phyloP scores from a whole-genome alignment of 2,113 vertebrate species.

The Tyto alba region DNA sequence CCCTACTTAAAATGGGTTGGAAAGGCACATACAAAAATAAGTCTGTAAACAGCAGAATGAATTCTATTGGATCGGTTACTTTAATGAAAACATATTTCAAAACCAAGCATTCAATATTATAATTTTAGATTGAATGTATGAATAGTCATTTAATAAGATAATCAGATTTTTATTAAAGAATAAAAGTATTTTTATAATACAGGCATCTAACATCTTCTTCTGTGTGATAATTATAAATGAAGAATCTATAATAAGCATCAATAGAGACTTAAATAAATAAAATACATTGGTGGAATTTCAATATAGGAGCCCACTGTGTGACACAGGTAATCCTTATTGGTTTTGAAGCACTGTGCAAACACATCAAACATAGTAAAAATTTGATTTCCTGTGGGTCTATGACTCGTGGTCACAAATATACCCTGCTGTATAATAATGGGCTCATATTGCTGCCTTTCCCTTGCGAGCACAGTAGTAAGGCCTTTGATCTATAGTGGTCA shows the following conservation, averaged over 20 bases:
- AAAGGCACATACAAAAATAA: background rate
- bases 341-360: background rate
- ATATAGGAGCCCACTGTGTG: background rate
- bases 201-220: background rate
- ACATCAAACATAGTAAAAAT: background rate
- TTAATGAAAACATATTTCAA: background rate
- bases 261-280: background rate
- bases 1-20: background rate
- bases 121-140: background rate
- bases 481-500: background rate
- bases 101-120: background rate
- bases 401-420: background rate
- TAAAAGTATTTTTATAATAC: background rate
- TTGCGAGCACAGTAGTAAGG: background rate
- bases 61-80: background rate
- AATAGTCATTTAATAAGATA: background rate
- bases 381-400: background rate
- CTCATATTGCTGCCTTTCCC: background rate
- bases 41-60: background rate
- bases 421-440: background rate
- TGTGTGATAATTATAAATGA: background rate
- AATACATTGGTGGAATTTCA: background rate
- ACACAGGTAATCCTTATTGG: background rate
- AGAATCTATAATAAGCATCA: background rate
- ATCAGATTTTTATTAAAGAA: background rate